Conservation (phyloP, 2,113 vertebrate genomes). For the Columba janthina region DNA sequence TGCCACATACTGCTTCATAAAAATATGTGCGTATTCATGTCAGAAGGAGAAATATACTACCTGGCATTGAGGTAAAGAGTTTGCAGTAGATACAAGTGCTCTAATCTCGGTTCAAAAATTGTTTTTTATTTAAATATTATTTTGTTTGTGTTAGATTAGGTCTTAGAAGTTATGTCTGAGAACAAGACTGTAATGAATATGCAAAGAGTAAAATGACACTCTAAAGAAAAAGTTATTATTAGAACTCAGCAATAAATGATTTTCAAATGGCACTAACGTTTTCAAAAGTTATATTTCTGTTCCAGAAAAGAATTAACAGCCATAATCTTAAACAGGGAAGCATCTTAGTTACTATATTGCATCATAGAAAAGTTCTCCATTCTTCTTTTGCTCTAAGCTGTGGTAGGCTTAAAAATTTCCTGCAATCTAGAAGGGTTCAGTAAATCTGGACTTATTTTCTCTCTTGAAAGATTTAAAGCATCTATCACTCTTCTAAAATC, state of each 20-base stretch:
- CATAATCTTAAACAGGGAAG: neutral
- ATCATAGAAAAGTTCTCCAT: neutral
- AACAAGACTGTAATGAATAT: constrained; percentile 35
- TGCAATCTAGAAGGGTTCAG: neutral
- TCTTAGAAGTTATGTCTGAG: constrained; percentile 32
- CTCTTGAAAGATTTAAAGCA: neutral
- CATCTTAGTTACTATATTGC: neutral
- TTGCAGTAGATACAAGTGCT: constrained; percentile 1
- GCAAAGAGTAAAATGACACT: neutral
- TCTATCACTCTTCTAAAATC: neutral
- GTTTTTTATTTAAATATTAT: constrained; percentile 6
- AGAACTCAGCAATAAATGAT: neutral
- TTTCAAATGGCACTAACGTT: neutral
- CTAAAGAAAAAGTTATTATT: neutral
- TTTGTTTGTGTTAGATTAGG: neutral
- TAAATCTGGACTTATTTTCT: neutral
- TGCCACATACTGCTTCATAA: neutral
- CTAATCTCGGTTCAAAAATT: neutral
- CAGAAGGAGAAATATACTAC: constrained; percentile 17
- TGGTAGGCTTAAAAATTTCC: neutral
- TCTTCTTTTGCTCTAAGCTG: neutral
- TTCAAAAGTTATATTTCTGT: neutral
- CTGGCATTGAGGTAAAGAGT: constrained; percentile 25
- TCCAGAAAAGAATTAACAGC: constrained; percentile 9
- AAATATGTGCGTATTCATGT: neutral